These are phyloP conservation scores for Papilio glaucus DNA, from an alignment of 1,140 invertebrate species.

Conservation along the genomic window DNA sequence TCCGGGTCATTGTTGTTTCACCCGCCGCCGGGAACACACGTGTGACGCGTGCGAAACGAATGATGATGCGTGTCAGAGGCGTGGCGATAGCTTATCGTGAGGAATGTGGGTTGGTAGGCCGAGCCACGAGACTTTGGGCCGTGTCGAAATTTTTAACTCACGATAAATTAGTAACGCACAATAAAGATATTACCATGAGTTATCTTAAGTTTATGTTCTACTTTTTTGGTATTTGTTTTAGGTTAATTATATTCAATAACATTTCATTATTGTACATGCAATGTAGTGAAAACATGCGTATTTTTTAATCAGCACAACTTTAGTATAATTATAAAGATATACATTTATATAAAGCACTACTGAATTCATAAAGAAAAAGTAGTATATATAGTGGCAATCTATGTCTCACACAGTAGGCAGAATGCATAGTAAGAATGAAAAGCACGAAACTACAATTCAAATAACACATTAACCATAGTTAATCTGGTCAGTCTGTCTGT, in stretches of 20 bases:
- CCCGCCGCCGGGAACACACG: background rate
- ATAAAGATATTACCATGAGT: background rate
- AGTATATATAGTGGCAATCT: too few species aligned
- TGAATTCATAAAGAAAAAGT: too few species aligned
- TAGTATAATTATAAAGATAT: too few species aligned
- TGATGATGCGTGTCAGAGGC: constrained; percentile 6
- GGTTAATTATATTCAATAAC: background rate
- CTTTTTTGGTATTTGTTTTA: constrained; percentile 4
- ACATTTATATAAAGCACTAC: too few species aligned
- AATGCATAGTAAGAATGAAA: too few species aligned
- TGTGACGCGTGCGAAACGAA: background rate
- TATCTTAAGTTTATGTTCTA: background rate
- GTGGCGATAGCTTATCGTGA: constrained; percentile 21
- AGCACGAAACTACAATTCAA: too few species aligned
- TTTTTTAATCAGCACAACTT: too few species aligned
- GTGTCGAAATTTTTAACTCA: constrained; percentile 22
- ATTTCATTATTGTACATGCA: background rate
- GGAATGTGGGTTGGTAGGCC: constrained; percentile 21
- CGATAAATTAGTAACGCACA: background rate
- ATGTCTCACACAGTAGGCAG: too few species aligned
- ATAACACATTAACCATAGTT: too few species aligned
- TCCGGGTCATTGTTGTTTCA: background rate
- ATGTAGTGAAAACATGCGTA: too few species aligned
- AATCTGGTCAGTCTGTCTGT: too few species aligned
- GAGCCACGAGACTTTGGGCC: background rate